A percentile compares a stretch with the other conserved stretches of the same genome.
These are phyloP conservation scores for Noturus placidus DNA, from an alignment of 2,113 vertebrate genomes.

Conservation along the genomic window DNA sequence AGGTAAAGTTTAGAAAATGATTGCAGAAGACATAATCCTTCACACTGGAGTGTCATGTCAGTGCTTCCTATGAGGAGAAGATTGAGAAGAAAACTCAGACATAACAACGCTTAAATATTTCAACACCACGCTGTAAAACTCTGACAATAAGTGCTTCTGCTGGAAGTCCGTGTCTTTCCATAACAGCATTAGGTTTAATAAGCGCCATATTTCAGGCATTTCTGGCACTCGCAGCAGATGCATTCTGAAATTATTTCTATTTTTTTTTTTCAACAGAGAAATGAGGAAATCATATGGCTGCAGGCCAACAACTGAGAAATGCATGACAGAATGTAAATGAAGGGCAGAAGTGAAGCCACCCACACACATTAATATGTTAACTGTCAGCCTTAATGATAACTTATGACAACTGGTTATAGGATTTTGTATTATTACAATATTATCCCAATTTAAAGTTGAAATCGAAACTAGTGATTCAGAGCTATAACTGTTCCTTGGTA, in stretches of 20 bases:
- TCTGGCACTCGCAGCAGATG: background rate
- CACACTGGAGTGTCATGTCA: background rate
- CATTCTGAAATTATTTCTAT: background rate
- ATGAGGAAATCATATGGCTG: background rate
- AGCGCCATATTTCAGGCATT: background rate
- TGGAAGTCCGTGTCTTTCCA: background rate
- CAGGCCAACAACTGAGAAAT: background rate
- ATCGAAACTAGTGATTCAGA: background rate
- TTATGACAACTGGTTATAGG: background rate
- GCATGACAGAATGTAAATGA: background rate
- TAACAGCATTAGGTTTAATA: background rate
- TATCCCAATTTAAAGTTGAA: background rate
- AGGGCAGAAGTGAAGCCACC: background rate
- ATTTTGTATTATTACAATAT: background rate
- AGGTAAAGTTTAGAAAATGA: background rate
- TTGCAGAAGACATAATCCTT: background rate
- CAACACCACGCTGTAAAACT: background rate
- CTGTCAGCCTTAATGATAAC: background rate
- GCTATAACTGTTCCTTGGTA: background rate
- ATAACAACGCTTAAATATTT: background rate
- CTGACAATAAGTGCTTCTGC: background rate
- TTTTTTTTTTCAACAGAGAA: background rate
- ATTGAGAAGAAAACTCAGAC: background rate
- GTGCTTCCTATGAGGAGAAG: background rate
- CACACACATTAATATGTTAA: background rate